These are phyloP conservation scores for Chloroclystis v-ata DNA, from an alignment of 2,888 invertebrate species.

Conservation along the genomic window DNA sequence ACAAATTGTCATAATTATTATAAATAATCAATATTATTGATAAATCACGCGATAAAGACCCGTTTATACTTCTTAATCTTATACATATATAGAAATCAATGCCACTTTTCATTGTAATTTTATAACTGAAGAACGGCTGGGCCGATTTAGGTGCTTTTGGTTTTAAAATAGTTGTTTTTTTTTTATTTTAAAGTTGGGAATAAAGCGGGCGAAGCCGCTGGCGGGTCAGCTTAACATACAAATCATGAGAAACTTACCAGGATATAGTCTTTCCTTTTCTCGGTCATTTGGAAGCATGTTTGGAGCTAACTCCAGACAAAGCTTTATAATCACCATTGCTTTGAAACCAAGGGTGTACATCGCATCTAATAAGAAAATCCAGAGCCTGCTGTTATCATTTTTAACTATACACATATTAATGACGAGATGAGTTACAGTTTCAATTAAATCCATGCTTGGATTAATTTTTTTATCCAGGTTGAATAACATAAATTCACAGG, in stretches of 20 bases:
- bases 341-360: conserved; percentile 69
- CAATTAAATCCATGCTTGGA: conserved; percentile 56
- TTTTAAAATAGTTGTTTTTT: too few species aligned
- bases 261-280: conserved; percentile 15
- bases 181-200: too few species aligned
- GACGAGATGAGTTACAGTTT: conserved; percentile 63
- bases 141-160: too few species aligned
- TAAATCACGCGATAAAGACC: too few species aligned
- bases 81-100: too few species aligned
- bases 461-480: conserved; percentile 47
- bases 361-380: conserved; percentile 63
- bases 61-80: too few species aligned
- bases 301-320: conserved; percentile 65
- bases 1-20: conserved; percentile 45
- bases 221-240: too few species aligned
- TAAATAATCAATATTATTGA: conserved; percentile 70
- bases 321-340: conserved; percentile 56
- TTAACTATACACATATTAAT: conserved; percentile 58
- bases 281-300: conserved; percentile 49
- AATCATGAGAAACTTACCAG: conserved; percentile 43
- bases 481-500: conserved; percentile 60
- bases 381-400: conserved; percentile 47
- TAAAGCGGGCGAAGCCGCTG: too few species aligned
- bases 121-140: too few species aligned
- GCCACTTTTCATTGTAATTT: too few species aligned